Evolutionary conservation across 2,888 invertebrate species (phyloP).

Genomic region (Drosophila algonquin): DNA sequence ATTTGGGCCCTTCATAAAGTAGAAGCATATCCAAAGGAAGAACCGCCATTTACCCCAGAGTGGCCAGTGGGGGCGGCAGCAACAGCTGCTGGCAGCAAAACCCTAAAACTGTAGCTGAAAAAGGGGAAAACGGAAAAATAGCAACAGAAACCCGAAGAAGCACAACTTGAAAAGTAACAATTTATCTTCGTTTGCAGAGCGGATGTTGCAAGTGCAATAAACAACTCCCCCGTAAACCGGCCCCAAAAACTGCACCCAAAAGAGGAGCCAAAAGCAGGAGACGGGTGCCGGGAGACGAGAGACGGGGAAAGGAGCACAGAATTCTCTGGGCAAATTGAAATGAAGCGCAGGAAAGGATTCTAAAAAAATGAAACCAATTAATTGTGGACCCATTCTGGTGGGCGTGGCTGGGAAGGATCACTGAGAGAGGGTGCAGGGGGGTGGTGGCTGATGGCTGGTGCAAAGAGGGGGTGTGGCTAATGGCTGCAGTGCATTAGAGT

Average conservation of each 20-base stretch:
- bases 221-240: constrained; percentile 52
- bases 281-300: not conserved
- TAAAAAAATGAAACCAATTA: constrained; percentile 70
- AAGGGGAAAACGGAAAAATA: constrained; percentile 5
- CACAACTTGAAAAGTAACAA: constrained; percentile 58
- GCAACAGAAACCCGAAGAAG: constrained; percentile 27
- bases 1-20: not conserved
- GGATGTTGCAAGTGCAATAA: constrained; percentile 77
- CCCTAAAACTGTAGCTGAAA: constrained; percentile 41
- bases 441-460: not conserved
- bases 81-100: constrained; percentile 5
- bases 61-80: not conserved
- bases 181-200: constrained; percentile 74
- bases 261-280: constrained; percentile 41
- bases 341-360: constrained; percentile 67
- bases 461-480: constrained; percentile 10
- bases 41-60: not conserved
- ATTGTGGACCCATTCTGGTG: constrained; percentile 48
- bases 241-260: constrained; percentile 51
- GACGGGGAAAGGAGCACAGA: not conserved
- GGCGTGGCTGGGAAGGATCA: constrained; percentile 8
- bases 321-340: constrained; percentile 50
- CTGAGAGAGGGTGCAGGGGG: not conserved
- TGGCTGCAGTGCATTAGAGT: constrained; percentile 8
- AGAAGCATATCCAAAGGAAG: not conserved